A percentile compares a stretch with the other conserved stretches of the same genome.
Conservation (phyloP, 2,888 invertebrate species). For the Drosophila ezoana region DNA sequence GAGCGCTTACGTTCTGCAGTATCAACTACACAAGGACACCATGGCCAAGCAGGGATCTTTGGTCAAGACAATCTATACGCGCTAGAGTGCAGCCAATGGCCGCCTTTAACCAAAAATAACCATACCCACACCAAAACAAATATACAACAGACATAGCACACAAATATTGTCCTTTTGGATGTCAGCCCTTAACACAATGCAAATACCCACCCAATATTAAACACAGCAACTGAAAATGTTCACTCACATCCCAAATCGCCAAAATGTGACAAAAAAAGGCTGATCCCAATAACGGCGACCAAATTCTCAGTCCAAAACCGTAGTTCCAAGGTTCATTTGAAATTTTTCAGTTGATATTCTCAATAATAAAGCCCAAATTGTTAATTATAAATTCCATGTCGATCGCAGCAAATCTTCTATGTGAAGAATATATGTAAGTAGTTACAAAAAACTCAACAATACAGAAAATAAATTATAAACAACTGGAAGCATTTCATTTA, state of each 20-base stretch:
- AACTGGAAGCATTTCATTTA: not conserved
- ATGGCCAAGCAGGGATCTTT: conserved; percentile 92
- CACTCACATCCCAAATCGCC: not conserved
- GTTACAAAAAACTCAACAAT: not conserved
- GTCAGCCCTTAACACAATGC: not conserved
- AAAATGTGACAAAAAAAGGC: conserved; percentile 5
- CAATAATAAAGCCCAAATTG: conserved; percentile 21
- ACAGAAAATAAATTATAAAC: conserved; percentile 6
- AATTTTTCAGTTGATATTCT: conserved; percentile 6
- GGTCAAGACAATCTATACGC: conserved; percentile 87
- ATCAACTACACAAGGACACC: conserved; percentile 93
- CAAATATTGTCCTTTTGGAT: conserved; percentile 4
- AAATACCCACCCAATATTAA: not conserved
- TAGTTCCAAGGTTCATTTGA: conserved; percentile 12
- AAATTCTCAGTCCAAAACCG: conserved; percentile 39
- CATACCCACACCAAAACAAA: conserved; percentile 1
- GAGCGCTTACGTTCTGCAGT: conserved; percentile 86
- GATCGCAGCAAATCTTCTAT: conserved; percentile 3
- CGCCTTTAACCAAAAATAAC: not conserved
- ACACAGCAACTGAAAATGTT: conserved; percentile 8
- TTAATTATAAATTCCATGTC: conserved; percentile 7
- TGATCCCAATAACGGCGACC: conserved; percentile 16
- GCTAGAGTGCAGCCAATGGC: conserved; percentile 10
- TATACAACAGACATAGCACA: not conserved
- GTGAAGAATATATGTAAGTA: not conserved